These are phyloP conservation scores for Papilio helenus DNA, from an alignment of 1,140 invertebrate species.

Conservation along the genomic window DNA sequence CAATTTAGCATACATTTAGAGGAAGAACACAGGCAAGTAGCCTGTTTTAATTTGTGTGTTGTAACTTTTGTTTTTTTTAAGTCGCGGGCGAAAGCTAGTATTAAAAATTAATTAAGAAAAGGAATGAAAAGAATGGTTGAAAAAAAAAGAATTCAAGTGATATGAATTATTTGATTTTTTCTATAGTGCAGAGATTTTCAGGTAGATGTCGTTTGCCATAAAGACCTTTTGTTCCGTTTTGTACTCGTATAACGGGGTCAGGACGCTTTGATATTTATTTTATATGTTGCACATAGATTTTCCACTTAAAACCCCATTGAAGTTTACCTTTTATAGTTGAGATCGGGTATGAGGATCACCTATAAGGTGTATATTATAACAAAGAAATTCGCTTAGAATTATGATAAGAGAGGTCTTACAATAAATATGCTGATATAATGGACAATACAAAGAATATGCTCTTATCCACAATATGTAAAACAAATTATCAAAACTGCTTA, in stretches of 20 bases:
- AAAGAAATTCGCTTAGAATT: background rate
- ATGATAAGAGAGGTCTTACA: too few relatives aligned
- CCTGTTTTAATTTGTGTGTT: too few relatives aligned
- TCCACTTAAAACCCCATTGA: background rate
- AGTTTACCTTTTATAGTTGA: background rate
- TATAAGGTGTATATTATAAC: background rate
- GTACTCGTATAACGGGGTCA: conserved; percentile 2
- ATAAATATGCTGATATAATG: too few relatives aligned
- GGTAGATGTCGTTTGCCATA: conserved; percentile 4
- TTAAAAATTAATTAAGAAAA: too few relatives aligned
- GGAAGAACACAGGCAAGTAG: too few relatives aligned
- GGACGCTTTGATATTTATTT: conserved; percentile 3
- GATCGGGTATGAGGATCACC: background rate
- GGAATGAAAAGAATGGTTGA: too few relatives aligned
- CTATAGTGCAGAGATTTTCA: background rate
- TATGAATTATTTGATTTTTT: background rate
- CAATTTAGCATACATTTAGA: too few relatives aligned
- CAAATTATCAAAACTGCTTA: too few relatives aligned
- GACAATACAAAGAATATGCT: too few relatives aligned
- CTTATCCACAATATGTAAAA: too few relatives aligned
- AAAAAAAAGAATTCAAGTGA: background rate
- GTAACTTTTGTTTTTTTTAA: too few relatives aligned
- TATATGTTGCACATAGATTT: background rate
- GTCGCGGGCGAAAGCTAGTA: too few relatives aligned
- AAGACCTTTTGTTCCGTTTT: background rate